Base-by-base conservation (phyloP, 2,888 invertebrate genomes). In the Plagiodera versicolora region DNA sequence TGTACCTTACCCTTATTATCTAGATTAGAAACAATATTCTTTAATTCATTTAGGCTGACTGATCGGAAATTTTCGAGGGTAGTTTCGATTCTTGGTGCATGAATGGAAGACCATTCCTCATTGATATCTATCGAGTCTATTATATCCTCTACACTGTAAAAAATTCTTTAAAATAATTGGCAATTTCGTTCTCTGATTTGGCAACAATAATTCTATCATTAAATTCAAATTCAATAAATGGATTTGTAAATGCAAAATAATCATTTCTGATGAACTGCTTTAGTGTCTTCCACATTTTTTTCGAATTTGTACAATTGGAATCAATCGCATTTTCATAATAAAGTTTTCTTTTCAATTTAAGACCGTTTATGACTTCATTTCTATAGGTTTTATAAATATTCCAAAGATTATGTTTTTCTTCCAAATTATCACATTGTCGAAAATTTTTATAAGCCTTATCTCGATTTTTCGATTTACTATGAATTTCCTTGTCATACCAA, bases 261-360 rank as follows among this genome's bases (percentile, higher is more conserved):
- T 47, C 47, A 47, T 47, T 47, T 47, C 47, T 47, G n/a, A 17
- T 47, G 19, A 47, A 20, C 47, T 47, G 47, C 19, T 47, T 47
- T 11, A 47, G 4, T 18, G 47, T 47, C 19, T 45, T 18, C 45
- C 45, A 45, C 45, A 45, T 45, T 45, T 45, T 14, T 45, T 45
- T 45, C 16, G 17, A 19, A 19, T 47, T 47, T 47, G 47, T 18
- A 47, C 19, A 19, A 19, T 47, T 47, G 1, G 19, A 47, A 47
- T 10, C 47, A 47, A 47, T 47, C n/a, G 47, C n/a, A 47, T 47
- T 47, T 47, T 47, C 19, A 47, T 47, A 47, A 47, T 19, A 47
- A 6, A 45, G 47, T 18, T 47, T 47, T 17, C 4, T 47, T 47
- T 47, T 19, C 19, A 19, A 47, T 20, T 47, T 19, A 18, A 47